These are phyloP conservation scores for Drosophila punjabiensis DNA, from an alignment of 1,140 invertebrate genomes.

Conservation along the genomic window DNA sequence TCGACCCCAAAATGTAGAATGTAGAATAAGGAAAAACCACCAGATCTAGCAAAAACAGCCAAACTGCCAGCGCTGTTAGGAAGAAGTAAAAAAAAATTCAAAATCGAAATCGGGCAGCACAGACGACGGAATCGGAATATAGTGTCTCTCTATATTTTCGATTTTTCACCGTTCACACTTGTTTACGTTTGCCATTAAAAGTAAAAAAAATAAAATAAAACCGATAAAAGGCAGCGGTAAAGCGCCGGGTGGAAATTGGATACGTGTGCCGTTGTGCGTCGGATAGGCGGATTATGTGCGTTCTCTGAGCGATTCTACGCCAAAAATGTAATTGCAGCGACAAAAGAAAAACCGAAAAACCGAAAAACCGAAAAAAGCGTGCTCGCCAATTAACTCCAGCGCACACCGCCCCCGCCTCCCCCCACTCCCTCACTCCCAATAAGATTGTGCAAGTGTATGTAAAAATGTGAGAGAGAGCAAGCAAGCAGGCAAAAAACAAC, in stretches of 20 bases:
- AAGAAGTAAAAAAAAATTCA: too few species aligned
- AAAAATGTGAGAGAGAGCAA: conserved; percentile 61
- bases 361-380: conserved; percentile 49
- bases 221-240: background rate
- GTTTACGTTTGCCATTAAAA: conserved; percentile 42
- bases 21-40: too few species aligned
- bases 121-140: conserved; percentile 31
- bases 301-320: conserved; percentile 18
- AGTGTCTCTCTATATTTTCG: conserved; percentile 31
- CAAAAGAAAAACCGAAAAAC: conserved; percentile 13
- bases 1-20: too few species aligned
- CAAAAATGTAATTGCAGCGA: conserved; percentile 38
- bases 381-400: conserved; percentile 36
- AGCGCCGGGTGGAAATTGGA: conserved; percentile 25
- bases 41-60: too few species aligned
- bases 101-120: conserved; percentile 7
- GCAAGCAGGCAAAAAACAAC: conserved; percentile 33
- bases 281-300: conserved; percentile 35
- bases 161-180: conserved; percentile 40
- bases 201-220: conserved; percentile 5
- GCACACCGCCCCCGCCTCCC: conserved; percentile 8
- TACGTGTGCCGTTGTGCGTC: conserved; percentile 33
- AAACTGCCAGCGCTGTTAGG: too few species aligned
- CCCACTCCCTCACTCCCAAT: conserved; percentile 2
- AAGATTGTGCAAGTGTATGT: conserved; percentile 75